Percentiles rank a stretch among this genome's conserved stretches.
Conservation (phyloP, 2,888 invertebrate species). For the Hecatera dysodea region DNA sequence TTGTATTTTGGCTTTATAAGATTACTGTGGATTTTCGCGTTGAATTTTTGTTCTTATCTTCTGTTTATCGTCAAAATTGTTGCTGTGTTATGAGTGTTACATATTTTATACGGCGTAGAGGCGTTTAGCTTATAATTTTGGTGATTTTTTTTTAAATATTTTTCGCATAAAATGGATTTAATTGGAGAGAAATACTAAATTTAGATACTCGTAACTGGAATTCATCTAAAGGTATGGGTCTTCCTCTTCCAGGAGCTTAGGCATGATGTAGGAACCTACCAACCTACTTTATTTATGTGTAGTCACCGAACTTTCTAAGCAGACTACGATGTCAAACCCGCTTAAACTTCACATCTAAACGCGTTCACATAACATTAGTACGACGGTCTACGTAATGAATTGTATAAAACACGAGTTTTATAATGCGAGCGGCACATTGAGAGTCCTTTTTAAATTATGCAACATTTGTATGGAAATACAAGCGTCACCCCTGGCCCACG, state of each 20-base stretch:
- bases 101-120: background rate
- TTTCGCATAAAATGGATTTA: background rate
- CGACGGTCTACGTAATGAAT: slow-evolving; percentile 71
- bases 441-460: slow-evolving; percentile 87
- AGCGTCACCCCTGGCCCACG: slow-evolving; percentile 77
- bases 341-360: slow-evolving; percentile 28
- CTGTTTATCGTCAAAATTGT: slow-evolving; percentile 38
- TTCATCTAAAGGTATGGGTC: background rate
- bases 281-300: background rate
- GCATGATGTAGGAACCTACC: background rate
- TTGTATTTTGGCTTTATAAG: slow-evolving; percentile 80
- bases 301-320: background rate
- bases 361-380: slow-evolving; percentile 50
- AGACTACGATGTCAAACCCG: background rate
- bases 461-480: slow-evolving; percentile 90
- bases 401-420: slow-evolving; percentile 82
- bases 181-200: background rate
- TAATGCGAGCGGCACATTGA: slow-evolving; percentile 76
- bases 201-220: background rate
- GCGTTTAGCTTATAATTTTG: background rate
- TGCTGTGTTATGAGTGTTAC: slow-evolving; percentile 24
- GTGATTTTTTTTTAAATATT: background rate
- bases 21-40: slow-evolving; percentile 62
- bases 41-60: slow-evolving; percentile 52
- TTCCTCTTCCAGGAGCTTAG: background rate